phyloP scores from a whole-genome alignment of 2,113 vertebrate genomes.

The Etia nguti region DNA sequence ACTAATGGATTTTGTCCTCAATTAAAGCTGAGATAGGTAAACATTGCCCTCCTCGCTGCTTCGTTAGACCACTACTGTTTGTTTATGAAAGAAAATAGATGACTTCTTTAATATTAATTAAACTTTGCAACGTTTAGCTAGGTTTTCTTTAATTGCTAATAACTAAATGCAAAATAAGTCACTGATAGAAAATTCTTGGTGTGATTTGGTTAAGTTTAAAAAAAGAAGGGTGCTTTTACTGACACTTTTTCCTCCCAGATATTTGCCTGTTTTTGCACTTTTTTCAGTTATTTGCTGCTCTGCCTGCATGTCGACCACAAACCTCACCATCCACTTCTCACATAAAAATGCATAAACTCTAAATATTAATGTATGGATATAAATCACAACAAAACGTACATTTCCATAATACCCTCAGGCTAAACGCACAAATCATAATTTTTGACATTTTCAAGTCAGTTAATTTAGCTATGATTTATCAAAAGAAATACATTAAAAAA shows the following conservation, averaged over 20 bases:
- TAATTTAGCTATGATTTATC: neutral
- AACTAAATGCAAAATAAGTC: neutral
- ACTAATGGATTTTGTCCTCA: slow-evolving; percentile 28
- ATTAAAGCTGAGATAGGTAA: slow-evolving; percentile 34
- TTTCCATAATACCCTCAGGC: neutral
- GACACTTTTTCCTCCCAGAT: neutral
- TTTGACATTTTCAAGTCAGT: neutral
- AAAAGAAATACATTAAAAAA: neutral
- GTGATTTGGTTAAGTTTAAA: neutral
- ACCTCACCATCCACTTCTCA: neutral
- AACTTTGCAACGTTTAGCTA: neutral
- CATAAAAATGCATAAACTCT: neutral
- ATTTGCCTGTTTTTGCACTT: neutral
- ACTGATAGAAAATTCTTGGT: neutral
- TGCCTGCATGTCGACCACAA: neutral
- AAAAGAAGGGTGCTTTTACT: neutral
- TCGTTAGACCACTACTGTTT: neutral
- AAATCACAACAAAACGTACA: neutral
- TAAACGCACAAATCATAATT: neutral
- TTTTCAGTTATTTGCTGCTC: neutral
- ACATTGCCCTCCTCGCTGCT: neutral
- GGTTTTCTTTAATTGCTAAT: neutral
- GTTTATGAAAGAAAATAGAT: neutral
- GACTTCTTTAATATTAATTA: neutral
- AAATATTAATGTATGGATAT: neutral